Conservation (phyloP, 1,140 invertebrate species). For the Hestina assimilis region DNA sequence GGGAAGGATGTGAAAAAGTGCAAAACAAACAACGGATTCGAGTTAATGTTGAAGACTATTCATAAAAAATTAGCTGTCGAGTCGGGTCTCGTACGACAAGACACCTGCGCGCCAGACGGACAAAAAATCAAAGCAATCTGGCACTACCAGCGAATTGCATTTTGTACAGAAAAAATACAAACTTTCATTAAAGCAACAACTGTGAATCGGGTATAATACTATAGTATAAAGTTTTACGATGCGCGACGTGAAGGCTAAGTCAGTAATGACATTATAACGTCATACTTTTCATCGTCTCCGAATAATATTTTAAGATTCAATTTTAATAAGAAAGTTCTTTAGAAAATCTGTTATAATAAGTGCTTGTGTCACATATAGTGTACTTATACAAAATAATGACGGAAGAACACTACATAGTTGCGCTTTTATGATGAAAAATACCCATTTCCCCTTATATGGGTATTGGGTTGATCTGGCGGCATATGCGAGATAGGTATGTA, state of each 20-base stretch:
- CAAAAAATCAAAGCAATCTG: constrained; percentile 22
- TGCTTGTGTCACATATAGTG: background rate
- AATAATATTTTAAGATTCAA: background rate
- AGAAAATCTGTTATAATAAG: background rate
- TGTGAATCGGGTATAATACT: constrained; percentile 19
- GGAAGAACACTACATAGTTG: background rate
- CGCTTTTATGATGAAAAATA: no score
- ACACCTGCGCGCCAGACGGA: constrained; percentile 55
- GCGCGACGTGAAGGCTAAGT: constrained; percentile 18
- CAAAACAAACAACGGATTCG: constrained; percentile 47
- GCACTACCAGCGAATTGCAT: constrained; percentile 17
- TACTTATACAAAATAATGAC: constrained; percentile 2
- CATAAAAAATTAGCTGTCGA: constrained; percentile 39
- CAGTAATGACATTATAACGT: constrained; percentile 18
- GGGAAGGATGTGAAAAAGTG: constrained; percentile 39
- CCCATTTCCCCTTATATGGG: background rate
- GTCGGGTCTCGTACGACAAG: constrained; percentile 35
- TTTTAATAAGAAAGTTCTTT: no score
- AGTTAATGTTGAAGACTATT: constrained; percentile 42
- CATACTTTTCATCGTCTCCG: constrained; percentile 8
- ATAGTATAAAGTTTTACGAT: constrained; percentile 16
- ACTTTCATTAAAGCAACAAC: constrained; percentile 18
- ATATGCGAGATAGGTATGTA: background rate
- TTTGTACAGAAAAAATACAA: constrained; percentile 23
- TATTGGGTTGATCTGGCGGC: background rate